Evolutionary conservation across 2,888 invertebrate genomes (phyloP).

Genomic region (Caenorhabditis sp.): DNA sequence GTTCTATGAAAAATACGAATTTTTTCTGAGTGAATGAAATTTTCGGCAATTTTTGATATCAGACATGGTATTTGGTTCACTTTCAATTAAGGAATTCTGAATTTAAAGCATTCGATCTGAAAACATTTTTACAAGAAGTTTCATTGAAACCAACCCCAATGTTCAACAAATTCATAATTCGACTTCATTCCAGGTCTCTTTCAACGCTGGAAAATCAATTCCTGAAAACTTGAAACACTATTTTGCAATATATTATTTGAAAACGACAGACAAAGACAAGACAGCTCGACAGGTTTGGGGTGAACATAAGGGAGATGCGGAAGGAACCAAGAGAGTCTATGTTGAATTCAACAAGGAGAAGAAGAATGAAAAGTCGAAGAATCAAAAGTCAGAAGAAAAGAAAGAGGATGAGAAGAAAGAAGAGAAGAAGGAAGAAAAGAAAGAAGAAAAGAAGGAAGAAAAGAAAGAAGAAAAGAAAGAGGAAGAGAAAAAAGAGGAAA

Average conservation of each 20-base stretch:
- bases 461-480: slow-evolving; percentile 22
- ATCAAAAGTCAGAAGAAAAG: slow-evolving; percentile 14
- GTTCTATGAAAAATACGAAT: too few relatives aligned
- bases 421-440: slow-evolving; percentile 4
- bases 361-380: slow-evolving; percentile 13
- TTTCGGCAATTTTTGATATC: too few relatives aligned
- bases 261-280: slow-evolving; percentile 37
- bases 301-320: slow-evolving; percentile 44
- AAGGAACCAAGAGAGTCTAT: slow-evolving; percentile 51
- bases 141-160: too few relatives aligned
- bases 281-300: slow-evolving; percentile 46
- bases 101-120: too few relatives aligned
- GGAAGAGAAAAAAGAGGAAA: background rate
- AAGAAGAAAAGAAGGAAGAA: slow-evolving; percentile 28
- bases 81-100: too few relatives aligned
- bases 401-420: background rate
- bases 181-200: slow-evolving; percentile 21
- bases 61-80: too few relatives aligned
- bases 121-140: too few relatives aligned
- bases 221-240: slow-evolving; percentile 62
- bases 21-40: too few relatives aligned
- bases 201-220: slow-evolving; percentile 51
- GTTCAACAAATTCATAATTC: too few relatives aligned
- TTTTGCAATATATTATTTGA: slow-evolving; percentile 61
- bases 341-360: slow-evolving; percentile 56